These are phyloP conservation scores for Cnemophilus loriae DNA, from an alignment of 2,113 vertebrate genomes.

Conservation along the genomic window DNA sequence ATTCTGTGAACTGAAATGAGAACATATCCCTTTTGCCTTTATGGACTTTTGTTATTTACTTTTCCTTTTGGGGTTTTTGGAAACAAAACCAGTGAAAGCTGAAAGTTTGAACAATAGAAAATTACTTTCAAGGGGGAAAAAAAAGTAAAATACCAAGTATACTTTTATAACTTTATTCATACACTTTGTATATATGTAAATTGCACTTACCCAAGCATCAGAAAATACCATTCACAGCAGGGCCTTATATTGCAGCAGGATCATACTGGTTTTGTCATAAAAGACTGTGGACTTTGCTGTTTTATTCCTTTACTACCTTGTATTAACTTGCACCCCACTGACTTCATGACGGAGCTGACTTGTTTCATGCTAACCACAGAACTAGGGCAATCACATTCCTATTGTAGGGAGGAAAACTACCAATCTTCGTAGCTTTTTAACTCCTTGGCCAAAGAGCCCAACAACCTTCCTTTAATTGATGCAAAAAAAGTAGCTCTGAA, in stretches of 20 bases:
- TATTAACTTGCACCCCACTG: slow-evolving; percentile 9
- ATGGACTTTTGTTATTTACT: slow-evolving; percentile 47
- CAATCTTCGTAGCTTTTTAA: background rate
- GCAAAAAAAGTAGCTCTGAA: background rate
- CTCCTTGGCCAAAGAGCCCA: background rate
- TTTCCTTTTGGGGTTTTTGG: slow-evolving; percentile 55
- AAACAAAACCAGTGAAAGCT: slow-evolving; percentile 53
- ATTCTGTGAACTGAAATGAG: slow-evolving; percentile 54
- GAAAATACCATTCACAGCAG: background rate
- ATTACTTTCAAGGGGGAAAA: slow-evolving; percentile 45
- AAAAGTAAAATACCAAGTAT: slow-evolving; percentile 7
- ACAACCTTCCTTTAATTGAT: background rate
- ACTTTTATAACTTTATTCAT: slow-evolving; percentile 14
- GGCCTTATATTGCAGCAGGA: background rate
- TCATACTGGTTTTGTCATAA: background rate
- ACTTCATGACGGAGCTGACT: slow-evolving; percentile 29
- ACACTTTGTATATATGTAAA: slow-evolving; percentile 24
- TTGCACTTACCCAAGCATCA: background rate
- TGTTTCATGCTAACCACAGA: slow-evolving; percentile 42
- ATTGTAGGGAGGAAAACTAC: background rate
- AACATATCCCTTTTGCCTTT: slow-evolving; percentile 48
- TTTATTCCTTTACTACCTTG: slow-evolving; percentile 44
- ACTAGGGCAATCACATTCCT: background rate
- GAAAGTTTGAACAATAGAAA: slow-evolving; percentile 50
- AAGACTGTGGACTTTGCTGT: background rate